Base-by-base conservation (phyloP, 64 coral and sea anemone genomes). In the Dendrophyllia cribrosa region DNA sequence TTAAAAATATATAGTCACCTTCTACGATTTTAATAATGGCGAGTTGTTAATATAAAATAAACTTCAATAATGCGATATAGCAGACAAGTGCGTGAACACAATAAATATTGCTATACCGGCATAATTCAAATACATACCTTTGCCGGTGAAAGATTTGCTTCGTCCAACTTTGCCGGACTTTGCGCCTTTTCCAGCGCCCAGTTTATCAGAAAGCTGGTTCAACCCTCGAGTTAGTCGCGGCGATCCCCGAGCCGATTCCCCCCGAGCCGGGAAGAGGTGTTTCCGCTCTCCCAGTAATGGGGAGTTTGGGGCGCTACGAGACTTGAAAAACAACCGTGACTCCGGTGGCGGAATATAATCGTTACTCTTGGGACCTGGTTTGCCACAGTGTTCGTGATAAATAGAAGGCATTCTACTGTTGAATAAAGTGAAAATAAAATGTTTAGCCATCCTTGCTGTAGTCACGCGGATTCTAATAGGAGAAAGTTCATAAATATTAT, bases 371-470 rank as follows among this genome's bases (percentile, higher is more conserved):
- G 97, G 97, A 11, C 97, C 97, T 20, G 97, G 97, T 51, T 98
- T 98, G 20, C 94, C 88, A 51, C 97, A 98, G 26, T 96, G 71
- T n/a, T 98, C 97, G 46, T 98, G 97, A 78, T 98, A 98, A 4
- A 92, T 71, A 2, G 96, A 92, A 14, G 95, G 95, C 95, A 96
- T 96, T 91, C 93, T 96, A 43, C 95, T 96, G 91, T 90, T 58
- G 79, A 92, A 48, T 20, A 51, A 84, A 51, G 34, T 21, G 43
- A 23, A 62, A 63, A 20, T 1, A 20, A 64, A 17, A 43, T 44
- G 12, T 22, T 43, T 25, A 25, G 69, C 23, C 23, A 72, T 72
- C 12, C 58, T 63, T 19, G 13, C 23, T 19, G 59, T 45, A 15
- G 59, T 19, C 14, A 44, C 3, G 34, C 7, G 12, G 26, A 79